These are phyloP conservation scores for Ctenosaura bakeri DNA, from an alignment of 2,797 vertebrate genomes.

Conservation along the genomic window DNA sequence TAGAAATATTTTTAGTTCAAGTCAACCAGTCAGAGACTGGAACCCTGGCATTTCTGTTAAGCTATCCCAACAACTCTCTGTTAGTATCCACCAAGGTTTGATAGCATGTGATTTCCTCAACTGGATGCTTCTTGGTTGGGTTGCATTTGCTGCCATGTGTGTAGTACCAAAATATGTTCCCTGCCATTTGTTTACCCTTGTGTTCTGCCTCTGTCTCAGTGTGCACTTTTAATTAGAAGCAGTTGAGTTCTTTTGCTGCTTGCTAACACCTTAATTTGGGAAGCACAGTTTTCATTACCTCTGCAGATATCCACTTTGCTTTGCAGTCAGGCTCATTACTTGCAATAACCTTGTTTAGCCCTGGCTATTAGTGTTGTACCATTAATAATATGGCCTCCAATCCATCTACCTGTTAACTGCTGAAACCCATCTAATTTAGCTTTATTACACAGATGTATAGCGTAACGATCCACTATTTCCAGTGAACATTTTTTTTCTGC, in stretches of 20 bases:
- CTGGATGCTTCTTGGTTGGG: neutral
- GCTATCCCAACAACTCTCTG: too few relatives aligned
- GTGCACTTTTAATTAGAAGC: constrained; percentile 71
- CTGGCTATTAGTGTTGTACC: constrained; percentile 56
- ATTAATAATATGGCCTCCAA: constrained; percentile 54
- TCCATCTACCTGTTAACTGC: constrained; percentile 72
- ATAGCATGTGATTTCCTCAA: too few relatives aligned
- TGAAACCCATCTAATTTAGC: constrained; percentile 57
- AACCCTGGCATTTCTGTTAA: too few relatives aligned
- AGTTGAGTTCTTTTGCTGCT: constrained; percentile 60
- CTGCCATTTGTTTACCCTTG: constrained; percentile 68
- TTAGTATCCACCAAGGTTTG: too few relatives aligned
- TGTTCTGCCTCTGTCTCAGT: constrained; percentile 55
- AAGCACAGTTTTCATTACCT: constrained; percentile 32
- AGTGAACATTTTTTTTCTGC: neutral
- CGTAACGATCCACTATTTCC: neutral
- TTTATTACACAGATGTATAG: constrained; percentile 19
- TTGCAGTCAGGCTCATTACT: constrained; percentile 72
- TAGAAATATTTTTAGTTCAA: too few relatives aligned
- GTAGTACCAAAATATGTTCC: constrained; percentile 44
- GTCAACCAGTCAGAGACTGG: too few relatives aligned
- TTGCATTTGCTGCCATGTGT: constrained; percentile 28
- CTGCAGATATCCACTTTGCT: constrained; percentile 53
- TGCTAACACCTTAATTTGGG: constrained; percentile 64
- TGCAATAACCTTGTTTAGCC: constrained; percentile 67